phyloP scores from a whole-genome alignment of 2,888 invertebrate species.

The Cremastinae sp. region DNA sequence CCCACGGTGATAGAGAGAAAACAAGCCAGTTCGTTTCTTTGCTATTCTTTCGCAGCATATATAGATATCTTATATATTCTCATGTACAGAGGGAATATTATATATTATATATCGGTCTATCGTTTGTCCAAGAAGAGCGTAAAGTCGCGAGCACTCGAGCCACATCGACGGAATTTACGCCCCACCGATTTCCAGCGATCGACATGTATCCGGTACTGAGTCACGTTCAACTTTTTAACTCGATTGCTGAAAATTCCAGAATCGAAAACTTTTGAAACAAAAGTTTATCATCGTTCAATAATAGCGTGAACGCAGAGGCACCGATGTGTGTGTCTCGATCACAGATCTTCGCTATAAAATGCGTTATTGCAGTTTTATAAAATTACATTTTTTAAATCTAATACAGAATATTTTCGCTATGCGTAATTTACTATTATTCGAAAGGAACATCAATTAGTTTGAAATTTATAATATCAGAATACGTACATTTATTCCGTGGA shows the following conservation, averaged over 20 bases:
- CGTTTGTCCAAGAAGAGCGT: background rate
- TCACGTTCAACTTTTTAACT: conserved; percentile 38
- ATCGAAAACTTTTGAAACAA: conserved; percentile 33
- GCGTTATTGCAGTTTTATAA: too few species aligned
- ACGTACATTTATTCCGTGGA: too few species aligned
- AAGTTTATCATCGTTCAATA: conserved; percentile 27
- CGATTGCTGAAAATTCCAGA: conserved; percentile 7
- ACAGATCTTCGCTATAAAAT: background rate
- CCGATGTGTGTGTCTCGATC: background rate
- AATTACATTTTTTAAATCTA: too few species aligned
- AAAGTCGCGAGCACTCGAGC: background rate
- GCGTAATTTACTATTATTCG: too few species aligned
- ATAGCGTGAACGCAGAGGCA: conserved; percentile 9
- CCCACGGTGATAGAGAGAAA: conserved; percentile 18
- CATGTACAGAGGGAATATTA: background rate
- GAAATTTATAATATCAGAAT: too few species aligned
- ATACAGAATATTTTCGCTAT: too few species aligned
- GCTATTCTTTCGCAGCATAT: background rate
- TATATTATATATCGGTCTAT: background rate
- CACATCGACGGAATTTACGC: background rate
- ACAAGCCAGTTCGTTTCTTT: conserved; percentile 39
- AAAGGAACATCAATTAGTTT: too few species aligned
- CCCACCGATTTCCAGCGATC: conserved; percentile 17
- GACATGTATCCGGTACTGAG: background rate
- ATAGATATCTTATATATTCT: conserved; percentile 4